Base-by-base conservation (phyloP, 37 sponge, comb jelly and placozoan genomes). In the Petrosia ficiformis region DNA sequence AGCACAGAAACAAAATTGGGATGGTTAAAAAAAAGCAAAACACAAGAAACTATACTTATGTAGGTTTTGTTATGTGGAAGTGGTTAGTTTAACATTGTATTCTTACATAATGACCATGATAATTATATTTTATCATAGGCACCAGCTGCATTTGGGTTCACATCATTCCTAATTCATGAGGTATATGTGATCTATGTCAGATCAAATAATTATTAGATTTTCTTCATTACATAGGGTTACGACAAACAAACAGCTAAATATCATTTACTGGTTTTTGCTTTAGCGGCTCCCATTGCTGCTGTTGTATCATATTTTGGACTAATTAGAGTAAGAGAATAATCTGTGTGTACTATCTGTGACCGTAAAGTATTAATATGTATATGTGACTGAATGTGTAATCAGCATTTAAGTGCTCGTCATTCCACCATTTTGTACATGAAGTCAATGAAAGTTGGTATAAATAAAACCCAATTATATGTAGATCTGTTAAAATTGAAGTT, bases 111-210 rank as follows among this genome's bases (percentile, higher is more conserved):
- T n/a, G n/a, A n/a, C 54, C 54, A 48, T 16, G 54, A 48, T 48
- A 16, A 48, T 48, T 10, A 19, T 48, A 48, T 42, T 28, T n/a
- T 39, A 33, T 26, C 39, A 39, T 70, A 87, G 87, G 99, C 99
- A 16, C 99, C 99, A 56, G 99, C 96, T 52, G 96, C 96, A n/a
- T 98, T 98, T 77, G 99, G 99, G 2, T 87, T 98, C 67, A 87
- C 87, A 39, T 83, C 96, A 8, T 93, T 98, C 59, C 82, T 98
- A 8, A 80, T 98, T 16, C 99, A 98, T 54, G 99, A 95, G 82
- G 99, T 95, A 54, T 39, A 74, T 84, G 28, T 11, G 29, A 5
- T 29, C 3, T 56, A 29, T 35, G 8, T 57, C 30, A 4, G n/a
- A n/a, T n/a, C n/a, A n/a, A n/a, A 14, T 31, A 5, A 5, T 52